These are phyloP conservation scores for Sapayoa aenigma DNA, from an alignment of 2,113 vertebrate species.

Conservation along the genomic window DNA sequence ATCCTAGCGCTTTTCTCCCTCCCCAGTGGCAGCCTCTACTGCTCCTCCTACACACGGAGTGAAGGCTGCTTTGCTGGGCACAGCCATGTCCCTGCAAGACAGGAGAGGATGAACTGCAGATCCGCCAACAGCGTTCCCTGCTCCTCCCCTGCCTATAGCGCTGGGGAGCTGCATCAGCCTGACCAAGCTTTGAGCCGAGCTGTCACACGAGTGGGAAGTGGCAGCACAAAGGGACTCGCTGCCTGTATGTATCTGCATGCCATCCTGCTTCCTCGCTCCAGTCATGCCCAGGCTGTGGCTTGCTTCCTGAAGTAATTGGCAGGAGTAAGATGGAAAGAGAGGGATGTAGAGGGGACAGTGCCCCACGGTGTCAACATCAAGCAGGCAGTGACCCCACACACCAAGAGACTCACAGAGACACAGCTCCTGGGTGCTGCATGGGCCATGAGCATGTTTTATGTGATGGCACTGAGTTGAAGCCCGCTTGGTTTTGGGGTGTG, in stretches of 20 bases:
- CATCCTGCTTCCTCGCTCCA: not conserved
- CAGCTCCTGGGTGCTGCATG: not conserved
- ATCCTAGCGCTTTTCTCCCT: not conserved
- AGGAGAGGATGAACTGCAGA: not conserved
- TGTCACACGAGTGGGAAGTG: not conserved
- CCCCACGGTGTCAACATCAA: rapidly evolving
- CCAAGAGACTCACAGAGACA: not conserved
- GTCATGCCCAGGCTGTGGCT: not conserved
- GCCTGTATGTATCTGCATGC: not conserved
- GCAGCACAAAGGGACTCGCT: not conserved
- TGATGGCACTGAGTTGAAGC: not conserved
- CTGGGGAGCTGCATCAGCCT: not conserved
- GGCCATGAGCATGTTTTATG: not conserved
- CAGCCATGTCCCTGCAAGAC: not conserved
- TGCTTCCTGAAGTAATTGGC: not conserved
- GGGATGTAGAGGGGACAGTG: not conserved
- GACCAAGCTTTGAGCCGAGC: not conserved
- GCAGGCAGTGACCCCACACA: not conserved
- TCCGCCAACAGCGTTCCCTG: not conserved
- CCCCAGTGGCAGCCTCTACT: not conserved
- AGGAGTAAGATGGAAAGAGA: not conserved
- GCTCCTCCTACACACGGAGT: not conserved
- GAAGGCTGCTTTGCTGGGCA: not conserved
- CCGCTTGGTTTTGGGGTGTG: not conserved
- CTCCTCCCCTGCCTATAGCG: not conserved